Evolutionary conservation across 2,888 invertebrate genomes (phyloP).

Genomic region (Dioctria linearis): DNA sequence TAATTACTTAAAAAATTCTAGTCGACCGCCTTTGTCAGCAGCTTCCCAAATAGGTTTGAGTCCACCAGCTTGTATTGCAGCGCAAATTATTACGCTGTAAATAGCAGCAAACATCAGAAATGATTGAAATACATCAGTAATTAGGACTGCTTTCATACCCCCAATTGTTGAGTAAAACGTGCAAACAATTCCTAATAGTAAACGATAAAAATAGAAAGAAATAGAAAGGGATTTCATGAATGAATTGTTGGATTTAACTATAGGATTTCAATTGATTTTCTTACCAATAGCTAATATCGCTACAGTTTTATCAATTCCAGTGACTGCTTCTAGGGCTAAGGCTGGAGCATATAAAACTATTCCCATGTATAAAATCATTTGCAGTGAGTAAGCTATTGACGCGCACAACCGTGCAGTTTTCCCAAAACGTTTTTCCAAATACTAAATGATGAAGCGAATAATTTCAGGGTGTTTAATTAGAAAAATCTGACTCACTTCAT

Average conservation of each 20-base stretch:
- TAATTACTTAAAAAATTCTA: constrained; percentile 79
- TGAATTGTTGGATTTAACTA: not conserved
- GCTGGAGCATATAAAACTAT: constrained; percentile 96
- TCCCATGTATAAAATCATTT: constrained; percentile 92
- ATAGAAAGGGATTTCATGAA: too few species aligned
- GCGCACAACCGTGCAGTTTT: constrained; percentile 81
- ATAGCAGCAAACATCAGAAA: constrained; percentile 88
- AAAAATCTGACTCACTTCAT: constrained; percentile 75
- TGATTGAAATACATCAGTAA: constrained; percentile 90
- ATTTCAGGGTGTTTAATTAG: not conserved
- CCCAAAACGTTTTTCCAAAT: constrained; percentile 90
- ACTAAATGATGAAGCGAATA: constrained; percentile 73
- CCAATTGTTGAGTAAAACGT: constrained; percentile 91
- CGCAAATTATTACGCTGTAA: constrained; percentile 83
- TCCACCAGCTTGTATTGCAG: constrained; percentile 80
- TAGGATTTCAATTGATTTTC: too few species aligned
- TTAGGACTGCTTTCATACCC: constrained; percentile 92
- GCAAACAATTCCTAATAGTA: constrained; percentile 77
- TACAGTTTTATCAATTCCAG: constrained; percentile 80
- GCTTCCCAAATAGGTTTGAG: constrained; percentile 80
- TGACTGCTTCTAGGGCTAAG: constrained; percentile 88
- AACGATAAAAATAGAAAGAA: constrained; percentile 55
- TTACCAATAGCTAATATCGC: constrained; percentile 82
- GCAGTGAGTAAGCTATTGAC: constrained; percentile 87
- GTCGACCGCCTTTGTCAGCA: constrained; percentile 79